Conservation (phyloP, 2,888 invertebrate genomes). For the Meiosimyza decipiens region DNA sequence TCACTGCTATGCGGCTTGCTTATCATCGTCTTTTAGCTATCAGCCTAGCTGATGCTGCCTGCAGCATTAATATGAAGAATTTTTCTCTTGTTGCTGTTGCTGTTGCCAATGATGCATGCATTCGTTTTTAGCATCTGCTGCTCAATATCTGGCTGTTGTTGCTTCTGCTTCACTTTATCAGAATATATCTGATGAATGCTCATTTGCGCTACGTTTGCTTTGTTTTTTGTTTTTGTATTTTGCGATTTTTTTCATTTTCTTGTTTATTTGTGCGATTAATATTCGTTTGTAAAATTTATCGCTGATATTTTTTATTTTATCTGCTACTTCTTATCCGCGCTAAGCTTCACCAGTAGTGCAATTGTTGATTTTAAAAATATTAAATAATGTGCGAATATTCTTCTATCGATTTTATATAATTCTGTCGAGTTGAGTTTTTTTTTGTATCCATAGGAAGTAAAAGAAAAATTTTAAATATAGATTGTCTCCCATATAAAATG, state of each 20-base stretch:
- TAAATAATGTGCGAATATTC: too few species aligned
- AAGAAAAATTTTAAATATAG: too few species aligned
- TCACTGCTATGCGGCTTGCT: slow-evolving; percentile 3
- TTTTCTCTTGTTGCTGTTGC: neutral
- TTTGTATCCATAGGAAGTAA: too few species aligned
- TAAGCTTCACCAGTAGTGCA: too few species aligned
- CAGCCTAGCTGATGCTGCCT: neutral
- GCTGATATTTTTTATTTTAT: too few species aligned
- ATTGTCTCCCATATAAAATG: too few species aligned
- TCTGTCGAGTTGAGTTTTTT: too few species aligned
- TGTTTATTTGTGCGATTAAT: neutral
- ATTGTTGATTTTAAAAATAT: too few species aligned
- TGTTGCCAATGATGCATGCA: neutral
- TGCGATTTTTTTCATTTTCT: neutral
- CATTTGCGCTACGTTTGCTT: neutral
- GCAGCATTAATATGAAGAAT: neutral
- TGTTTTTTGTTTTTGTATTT: neutral
- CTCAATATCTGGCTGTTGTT: neutral
- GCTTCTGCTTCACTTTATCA: too few species aligned
- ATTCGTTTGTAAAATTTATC: too few species aligned
- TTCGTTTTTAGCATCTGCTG: neutral
- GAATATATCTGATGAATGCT: slow-evolving; percentile 9
- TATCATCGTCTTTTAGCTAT: neutral
- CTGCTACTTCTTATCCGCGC: too few species aligned
- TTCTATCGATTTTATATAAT: too few species aligned